Conservation (phyloP, 2,113 vertebrate species). For the Narcine bancroftii region DNA sequence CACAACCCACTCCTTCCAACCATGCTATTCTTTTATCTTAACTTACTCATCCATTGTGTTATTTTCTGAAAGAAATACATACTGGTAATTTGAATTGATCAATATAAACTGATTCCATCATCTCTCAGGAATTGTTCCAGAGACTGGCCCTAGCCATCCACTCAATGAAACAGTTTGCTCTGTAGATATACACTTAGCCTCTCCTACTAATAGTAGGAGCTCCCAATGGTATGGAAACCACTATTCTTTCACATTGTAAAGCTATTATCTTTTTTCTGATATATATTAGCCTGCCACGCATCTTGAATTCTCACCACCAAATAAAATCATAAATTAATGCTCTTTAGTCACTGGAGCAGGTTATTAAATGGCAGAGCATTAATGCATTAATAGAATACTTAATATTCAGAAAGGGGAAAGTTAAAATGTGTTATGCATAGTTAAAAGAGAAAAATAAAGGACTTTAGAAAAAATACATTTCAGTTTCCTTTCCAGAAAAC, state of each 20-base stretch:
- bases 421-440: neutral
- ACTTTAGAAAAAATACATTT: slow-evolving; percentile 4
- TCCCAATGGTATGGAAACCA: neutral
- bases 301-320: neutral
- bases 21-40: neutral
- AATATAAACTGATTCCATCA: neutral
- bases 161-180: neutral
- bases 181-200: neutral
- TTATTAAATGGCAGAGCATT: neutral
- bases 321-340: neutral
- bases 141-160: neutral
- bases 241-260: neutral
- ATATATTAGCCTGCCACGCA: neutral
- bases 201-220: neutral
- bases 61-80: neutral
- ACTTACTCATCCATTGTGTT: neutral
- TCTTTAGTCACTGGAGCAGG: neutral
- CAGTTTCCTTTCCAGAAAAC: neutral
- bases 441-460: neutral
- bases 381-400: neutral
- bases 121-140: neutral
- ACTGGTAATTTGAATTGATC: neutral
- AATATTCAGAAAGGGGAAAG: neutral
- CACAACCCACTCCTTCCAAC: neutral
- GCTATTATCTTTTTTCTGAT: neutral